Conservation (phyloP, 2,797 vertebrate species). For the Gorsachius magnificus region DNA sequence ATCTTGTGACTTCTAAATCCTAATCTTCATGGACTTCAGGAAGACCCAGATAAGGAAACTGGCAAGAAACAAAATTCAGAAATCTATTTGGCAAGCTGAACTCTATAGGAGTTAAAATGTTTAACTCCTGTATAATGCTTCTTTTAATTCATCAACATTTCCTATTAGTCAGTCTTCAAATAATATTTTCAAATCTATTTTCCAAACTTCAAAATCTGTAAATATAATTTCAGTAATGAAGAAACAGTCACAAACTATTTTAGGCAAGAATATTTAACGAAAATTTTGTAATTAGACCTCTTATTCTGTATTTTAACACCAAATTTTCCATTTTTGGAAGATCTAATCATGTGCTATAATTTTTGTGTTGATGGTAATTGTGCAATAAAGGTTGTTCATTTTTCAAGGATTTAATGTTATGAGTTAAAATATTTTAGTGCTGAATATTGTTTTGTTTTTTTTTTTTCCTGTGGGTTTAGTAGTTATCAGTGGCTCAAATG, state of each 20-base stretch:
- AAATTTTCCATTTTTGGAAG: background rate
- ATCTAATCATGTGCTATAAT: background rate
- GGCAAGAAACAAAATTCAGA: background rate
- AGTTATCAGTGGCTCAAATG: background rate
- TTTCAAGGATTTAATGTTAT: background rate
- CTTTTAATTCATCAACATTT: background rate
- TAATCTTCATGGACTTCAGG: accelerated
- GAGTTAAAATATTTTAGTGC: background rate
- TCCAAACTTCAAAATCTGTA: background rate
- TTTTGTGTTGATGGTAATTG: background rate
- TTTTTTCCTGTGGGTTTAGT: background rate
- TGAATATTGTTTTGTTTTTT: background rate
- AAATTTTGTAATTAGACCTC: background rate
- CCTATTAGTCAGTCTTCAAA: background rate
- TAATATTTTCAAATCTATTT: background rate
- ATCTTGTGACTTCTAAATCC: background rate
- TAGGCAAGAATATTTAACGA: background rate
- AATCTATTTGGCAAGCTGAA: background rate
- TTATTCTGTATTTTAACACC: background rate
- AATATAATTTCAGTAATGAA: background rate
- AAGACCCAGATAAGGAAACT: background rate
- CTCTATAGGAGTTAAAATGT: background rate
- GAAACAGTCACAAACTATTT: background rate
- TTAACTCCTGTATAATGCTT: background rate
- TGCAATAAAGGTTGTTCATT: background rate